Base-by-base conservation (phyloP, 2,113 vertebrate species). In the Paratilapia polleni region DNA sequence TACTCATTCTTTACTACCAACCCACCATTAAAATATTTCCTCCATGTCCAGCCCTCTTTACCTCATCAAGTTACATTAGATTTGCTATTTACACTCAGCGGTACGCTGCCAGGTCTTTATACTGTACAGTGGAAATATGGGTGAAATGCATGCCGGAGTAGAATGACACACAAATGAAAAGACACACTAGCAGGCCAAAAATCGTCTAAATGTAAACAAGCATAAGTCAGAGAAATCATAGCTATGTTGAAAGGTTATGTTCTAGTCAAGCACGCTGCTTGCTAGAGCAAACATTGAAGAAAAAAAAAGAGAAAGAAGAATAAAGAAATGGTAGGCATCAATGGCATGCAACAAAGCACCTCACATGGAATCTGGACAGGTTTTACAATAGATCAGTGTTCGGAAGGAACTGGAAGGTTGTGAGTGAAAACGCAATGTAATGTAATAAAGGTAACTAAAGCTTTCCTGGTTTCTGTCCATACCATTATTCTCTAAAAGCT, bases 261-360 rank as follows among this genome's bases (percentile, higher is more conserved):
- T 57, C 8, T 47, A 58, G 60, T 93, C 85, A 93, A 95, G 93
- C 93, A 85, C 87, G 92, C 91, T 89, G 88, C 91, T 90, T 92
- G 88, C 92, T 87, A 88, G 91, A 93, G 91, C 85, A 77, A 80
- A 12, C 47, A 26, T 36, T 63, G 22, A 59, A 61, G 63, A 62
- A 20, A 56, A 20, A 5, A 38, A 28, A 8, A 34, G 7, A 77
- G 78, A 77, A 54, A n/a, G 60, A 58, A 31, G 28, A 64, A 19
- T 77, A 86, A 47, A 62, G 26, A 84, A 84, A 79, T 81, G 81
- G 92, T 96, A 96, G 96, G 96, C 95, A 95, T 95, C 94, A 94
- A 95, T 94, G 92, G 95, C 97, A 97, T 97, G 96, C 95, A 83
- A 89, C 84, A 83, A 76, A 91, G 80, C 77, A 87, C 75, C 89